Base-by-base conservation (phyloP, 2,888 invertebrate species). In the Leptopterna dolabrata region DNA sequence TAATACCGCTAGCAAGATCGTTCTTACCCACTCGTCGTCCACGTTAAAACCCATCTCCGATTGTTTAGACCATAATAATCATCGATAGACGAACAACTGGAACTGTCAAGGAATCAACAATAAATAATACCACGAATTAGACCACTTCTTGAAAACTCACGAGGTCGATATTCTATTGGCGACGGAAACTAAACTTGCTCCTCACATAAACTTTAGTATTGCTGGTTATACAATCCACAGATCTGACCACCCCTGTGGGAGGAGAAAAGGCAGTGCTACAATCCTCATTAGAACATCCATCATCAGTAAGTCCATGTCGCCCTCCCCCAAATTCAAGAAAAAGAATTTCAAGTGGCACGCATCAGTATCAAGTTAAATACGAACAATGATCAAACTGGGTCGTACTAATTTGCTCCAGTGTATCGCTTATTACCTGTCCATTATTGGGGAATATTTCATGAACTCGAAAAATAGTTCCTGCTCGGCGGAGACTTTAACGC, bases 111-210 rank as follows among this genome's bases (percentile, higher is more conserved):
- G n/a, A n/a, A n/a, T n/a, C n/a, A n/a, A n/a, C n/a, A 55, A 29
- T 30, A 55, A 55, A 27, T 51, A 55, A 29, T 6, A 45, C 19
- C 29, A n/a, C 29, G 47, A 29, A 55, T 3, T 11, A 82, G 47
- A 51, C 47, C 36, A 55, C 55, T 63, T 29, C 82, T 55, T 29
- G 51, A 82, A 63, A 30, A 30, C 63, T 55, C 82, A 82, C 7
- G n/a, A 19, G 27, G n/a, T 55, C 16, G 27, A 11, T 30, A 3
- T 63, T 29, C 16, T 45, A 45, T 45, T 6, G 16, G 45, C 19
- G 19, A 41, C 55, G 1, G 84, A 84, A 84, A 84, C 84, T 9
- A 84, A 84, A 71, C 24, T 84, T 14, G 71, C 70, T 41, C 70
- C 63, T 41, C 36, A 71, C 27, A 71, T 84, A 1, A 84, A 84